Percentiles rank a stretch among this genome's conserved stretches.
Conservation (phyloP, 2,888 invertebrate genomes). For the Thysanoteuthis rhombus region DNA sequence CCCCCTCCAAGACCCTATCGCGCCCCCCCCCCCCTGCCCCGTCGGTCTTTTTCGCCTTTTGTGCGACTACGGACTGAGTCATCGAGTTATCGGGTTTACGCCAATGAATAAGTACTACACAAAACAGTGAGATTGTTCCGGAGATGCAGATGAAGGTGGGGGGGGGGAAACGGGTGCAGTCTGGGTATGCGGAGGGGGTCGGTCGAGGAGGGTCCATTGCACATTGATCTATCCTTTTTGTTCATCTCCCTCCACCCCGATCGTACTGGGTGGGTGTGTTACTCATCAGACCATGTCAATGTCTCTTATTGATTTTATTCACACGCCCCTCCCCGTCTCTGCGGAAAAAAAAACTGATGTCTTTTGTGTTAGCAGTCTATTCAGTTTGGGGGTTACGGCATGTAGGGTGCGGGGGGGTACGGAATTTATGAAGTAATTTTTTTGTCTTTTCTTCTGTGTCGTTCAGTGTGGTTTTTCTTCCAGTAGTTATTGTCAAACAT, state of each 20-base stretch:
- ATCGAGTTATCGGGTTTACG: neutral
- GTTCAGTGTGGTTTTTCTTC: neutral
- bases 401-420: neutral
- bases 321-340: neutral
- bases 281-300: slow-evolving; percentile 12
- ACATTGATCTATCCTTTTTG: neutral
- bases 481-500: neutral
- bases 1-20: neutral
- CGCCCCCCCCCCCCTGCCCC: neutral
- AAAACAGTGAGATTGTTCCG: slow-evolving; percentile 12
- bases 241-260: neutral
- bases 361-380: neutral
- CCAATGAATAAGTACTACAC: neutral
- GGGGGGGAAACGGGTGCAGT: neutral
- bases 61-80: neutral
- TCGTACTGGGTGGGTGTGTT: neutral
- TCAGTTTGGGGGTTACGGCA: neutral
- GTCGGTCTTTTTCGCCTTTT: neutral
- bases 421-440: neutral
- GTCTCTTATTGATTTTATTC: neutral
- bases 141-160: neutral
- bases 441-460: neutral
- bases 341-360: neutral
- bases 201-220: neutral
- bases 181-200: neutral